phyloP scores from a whole-genome alignment of 2,113 vertebrate genomes.

The Protobothrops flavoviridis region DNA sequence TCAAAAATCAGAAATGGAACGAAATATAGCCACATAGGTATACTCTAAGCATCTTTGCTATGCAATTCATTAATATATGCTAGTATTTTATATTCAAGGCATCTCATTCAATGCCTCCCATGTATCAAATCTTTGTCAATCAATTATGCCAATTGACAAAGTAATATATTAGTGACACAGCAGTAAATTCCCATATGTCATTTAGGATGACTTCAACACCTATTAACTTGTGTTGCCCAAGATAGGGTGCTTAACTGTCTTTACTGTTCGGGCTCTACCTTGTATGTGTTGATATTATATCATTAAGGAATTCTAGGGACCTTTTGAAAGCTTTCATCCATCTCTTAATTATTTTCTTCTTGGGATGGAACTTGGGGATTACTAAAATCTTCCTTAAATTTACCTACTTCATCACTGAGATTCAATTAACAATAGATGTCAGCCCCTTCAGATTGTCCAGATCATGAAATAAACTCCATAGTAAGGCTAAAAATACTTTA shows the following conservation, averaged over 20 bases:
- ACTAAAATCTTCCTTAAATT: neutral
- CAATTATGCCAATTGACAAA: neutral
- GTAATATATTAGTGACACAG: neutral
- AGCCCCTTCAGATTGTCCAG: neutral
- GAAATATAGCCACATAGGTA: neutral
- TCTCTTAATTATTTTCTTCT: neutral
- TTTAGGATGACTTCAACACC: neutral
- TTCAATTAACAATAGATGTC: neutral
- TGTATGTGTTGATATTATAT: neutral
- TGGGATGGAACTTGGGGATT: neutral
- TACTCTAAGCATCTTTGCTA: neutral
- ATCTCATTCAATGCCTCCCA: neutral
- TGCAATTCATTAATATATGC: neutral
- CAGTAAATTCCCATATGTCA: neutral
- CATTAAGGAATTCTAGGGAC: neutral
- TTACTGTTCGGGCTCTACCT: neutral
- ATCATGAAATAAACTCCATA: neutral
- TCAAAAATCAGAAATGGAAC: neutral
- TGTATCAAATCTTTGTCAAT: neutral
- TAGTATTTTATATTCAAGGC: neutral
- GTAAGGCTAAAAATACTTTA: neutral
- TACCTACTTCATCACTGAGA: neutral
- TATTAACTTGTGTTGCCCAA: neutral
- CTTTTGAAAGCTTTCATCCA: no score
- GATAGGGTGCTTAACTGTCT: neutral